Conservation (phyloP, 2,113 vertebrate species). For the Ginglymostoma cirratum region DNA sequence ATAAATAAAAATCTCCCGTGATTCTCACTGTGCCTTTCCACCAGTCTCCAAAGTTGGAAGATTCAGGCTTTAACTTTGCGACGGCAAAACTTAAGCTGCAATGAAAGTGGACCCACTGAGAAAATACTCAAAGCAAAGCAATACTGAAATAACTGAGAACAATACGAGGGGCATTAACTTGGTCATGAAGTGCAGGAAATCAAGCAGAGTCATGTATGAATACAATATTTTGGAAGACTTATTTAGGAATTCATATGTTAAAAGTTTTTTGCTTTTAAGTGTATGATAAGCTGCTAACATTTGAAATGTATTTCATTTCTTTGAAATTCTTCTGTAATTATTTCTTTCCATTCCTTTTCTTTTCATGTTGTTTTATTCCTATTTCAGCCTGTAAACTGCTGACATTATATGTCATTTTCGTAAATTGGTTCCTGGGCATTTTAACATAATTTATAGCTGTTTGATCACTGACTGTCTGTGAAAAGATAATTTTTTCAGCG, state of each 20-base stretch:
- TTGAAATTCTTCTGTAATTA: no score
- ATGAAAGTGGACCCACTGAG: not conserved
- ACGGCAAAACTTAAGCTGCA: no score
- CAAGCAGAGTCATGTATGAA: not conserved
- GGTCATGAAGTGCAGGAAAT: not conserved
- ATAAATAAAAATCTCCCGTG: no score
- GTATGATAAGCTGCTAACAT: not conserved
- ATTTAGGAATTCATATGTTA: not conserved
- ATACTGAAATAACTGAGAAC: not conserved
- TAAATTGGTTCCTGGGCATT: not conserved
- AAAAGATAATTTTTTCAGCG: not conserved
- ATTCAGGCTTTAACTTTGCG: no score
- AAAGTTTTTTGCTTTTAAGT: not conserved
- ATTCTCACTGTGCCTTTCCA: no score
- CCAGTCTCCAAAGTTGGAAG: no score
- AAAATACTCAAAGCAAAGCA: not conserved
- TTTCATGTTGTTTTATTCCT: not conserved
- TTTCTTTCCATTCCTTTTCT: not conserved
- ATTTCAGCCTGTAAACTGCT: not conserved
- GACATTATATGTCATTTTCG: not conserved
- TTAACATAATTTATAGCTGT: not conserved
- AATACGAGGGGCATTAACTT: not conserved
- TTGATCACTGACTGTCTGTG: not conserved
- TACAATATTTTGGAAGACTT: not conserved
- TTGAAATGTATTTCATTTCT: not conserved